Evolutionary conservation across 2,888 invertebrate species (phyloP).

Genomic region (Meghimatium bilineatum): DNA sequence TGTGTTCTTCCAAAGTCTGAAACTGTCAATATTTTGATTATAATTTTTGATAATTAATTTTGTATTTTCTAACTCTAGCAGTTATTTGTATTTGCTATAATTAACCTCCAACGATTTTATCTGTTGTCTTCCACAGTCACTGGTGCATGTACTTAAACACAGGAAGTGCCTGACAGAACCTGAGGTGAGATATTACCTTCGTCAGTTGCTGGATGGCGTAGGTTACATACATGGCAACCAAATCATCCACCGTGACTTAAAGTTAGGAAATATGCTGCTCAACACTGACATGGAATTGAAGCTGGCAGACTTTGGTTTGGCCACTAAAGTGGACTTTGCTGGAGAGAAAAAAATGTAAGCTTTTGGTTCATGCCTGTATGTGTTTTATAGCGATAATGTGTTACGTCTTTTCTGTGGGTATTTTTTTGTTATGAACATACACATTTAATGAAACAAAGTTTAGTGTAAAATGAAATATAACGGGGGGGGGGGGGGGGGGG

Average conservation of each 20-base stretch:
- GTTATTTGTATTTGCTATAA: not conserved
- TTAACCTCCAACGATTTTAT: not conserved
- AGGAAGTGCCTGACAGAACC: conserved; percentile 81
- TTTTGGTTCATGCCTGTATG: conserved; percentile 40
- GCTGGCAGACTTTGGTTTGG: conserved; percentile 82
- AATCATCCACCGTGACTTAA: conserved; percentile 82
- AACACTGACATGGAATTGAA: conserved; percentile 81
- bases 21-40: too few species aligned
- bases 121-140: conserved; percentile 72
- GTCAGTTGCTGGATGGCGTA: conserved; percentile 80
- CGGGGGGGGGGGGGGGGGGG: too few species aligned
- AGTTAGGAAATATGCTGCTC: conserved; percentile 82
- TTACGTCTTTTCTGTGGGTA: not conserved
- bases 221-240: conserved; percentile 80
- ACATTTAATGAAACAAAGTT: too few species aligned
- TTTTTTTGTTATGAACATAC: too few species aligned
- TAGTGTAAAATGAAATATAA: too few species aligned
- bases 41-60: too few species aligned
- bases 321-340: conserved; percentile 78
- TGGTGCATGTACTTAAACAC: conserved; percentile 81
- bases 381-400: not conserved
- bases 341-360: conserved; percentile 81
- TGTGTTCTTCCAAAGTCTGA: too few species aligned
- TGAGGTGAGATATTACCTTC: conserved; percentile 82
- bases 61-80: not conserved